These are phyloP conservation scores for Solea solea DNA, from an alignment of 2,113 vertebrate genomes.

Conservation along the genomic window DNA sequence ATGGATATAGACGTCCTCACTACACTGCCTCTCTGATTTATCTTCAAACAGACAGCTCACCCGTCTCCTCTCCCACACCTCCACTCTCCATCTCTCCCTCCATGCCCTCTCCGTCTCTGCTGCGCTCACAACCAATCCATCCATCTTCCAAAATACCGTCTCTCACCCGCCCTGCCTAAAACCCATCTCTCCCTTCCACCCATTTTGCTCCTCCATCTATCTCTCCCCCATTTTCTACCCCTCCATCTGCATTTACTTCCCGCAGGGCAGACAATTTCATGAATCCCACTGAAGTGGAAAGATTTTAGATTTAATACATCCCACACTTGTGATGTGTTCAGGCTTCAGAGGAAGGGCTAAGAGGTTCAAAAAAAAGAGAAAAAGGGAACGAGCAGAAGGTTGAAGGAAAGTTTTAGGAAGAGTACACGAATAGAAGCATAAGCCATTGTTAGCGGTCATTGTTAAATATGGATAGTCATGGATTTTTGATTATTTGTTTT, in stretches of 20 bases:
- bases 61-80: conserved; percentile 58
- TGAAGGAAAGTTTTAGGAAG: conserved; percentile 24
- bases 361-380: conserved; percentile 43
- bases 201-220: conserved; percentile 41
- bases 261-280: conserved; percentile 72
- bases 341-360: conserved; percentile 51
- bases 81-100: conserved; percentile 29
- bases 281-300: conserved; percentile 76
- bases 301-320: conserved; percentile 68
- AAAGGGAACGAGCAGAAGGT: not conserved
- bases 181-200: conserved; percentile 27
- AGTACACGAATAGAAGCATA: conserved; percentile 21
- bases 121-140: conserved; percentile 50
- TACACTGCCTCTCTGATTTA: conserved; percentile 74
- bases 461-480: not conserved
- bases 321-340: conserved; percentile 50
- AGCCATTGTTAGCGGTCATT: not conserved
- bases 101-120: conserved; percentile 39
- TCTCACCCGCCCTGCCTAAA: conserved; percentile 35
- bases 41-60: conserved; percentile 74
- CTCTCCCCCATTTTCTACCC: conserved; percentile 32
- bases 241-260: conserved; percentile 70
- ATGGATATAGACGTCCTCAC: conserved; percentile 61
- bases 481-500: too few relatives aligned
- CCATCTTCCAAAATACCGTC: conserved; percentile 57